A percentile compares a stretch with the other conserved stretches of the same genome.
These are phyloP conservation scores for Ephydatia muelleri DNA, from an alignment of 37 sponge, comb jelly and placozoan genomes.

Conservation along the genomic window DNA sequence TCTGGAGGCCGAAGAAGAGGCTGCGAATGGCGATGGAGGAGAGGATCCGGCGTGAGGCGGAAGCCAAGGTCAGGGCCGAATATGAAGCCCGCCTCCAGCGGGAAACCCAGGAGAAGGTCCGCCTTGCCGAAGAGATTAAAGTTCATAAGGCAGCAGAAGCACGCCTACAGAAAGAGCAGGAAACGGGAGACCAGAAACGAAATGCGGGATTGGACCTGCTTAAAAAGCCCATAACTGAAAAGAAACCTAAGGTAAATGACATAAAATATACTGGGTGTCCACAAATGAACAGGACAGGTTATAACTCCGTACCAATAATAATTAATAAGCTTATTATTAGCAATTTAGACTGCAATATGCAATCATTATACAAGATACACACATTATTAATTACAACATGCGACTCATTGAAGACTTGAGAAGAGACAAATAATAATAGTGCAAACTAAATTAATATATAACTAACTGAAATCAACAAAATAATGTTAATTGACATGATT, in stretches of 20 bases:
- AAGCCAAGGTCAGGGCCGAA: conserved; percentile 50
- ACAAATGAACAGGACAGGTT: neutral
- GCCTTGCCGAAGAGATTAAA: conserved; percentile 64
- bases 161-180: conserved; percentile 32
- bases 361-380: too few relatives aligned
- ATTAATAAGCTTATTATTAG: too few relatives aligned
- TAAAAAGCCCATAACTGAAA: neutral
- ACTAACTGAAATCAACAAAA: too few relatives aligned
- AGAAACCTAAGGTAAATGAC: neutral
- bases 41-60: conserved; percentile 50
- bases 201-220: neutral
- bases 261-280: neutral
- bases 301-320: too few relatives aligned
- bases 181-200: conserved; percentile 7
- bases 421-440: too few relatives aligned
- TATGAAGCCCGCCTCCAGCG: conserved; percentile 54
- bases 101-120: conserved; percentile 56
- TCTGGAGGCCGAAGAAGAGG: conserved; percentile 67
- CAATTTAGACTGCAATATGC: too few relatives aligned
- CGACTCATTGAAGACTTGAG: too few relatives aligned
- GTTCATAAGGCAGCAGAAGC: conserved; percentile 35
- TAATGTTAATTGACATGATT: too few relatives aligned
- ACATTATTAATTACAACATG: too few relatives aligned
- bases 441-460: too few relatives aligned
- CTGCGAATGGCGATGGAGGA: conserved; percentile 68